Evolutionary conservation across 2,113 vertebrate genomes (phyloP).

Genomic region (Bambusicola thoracicus): DNA sequence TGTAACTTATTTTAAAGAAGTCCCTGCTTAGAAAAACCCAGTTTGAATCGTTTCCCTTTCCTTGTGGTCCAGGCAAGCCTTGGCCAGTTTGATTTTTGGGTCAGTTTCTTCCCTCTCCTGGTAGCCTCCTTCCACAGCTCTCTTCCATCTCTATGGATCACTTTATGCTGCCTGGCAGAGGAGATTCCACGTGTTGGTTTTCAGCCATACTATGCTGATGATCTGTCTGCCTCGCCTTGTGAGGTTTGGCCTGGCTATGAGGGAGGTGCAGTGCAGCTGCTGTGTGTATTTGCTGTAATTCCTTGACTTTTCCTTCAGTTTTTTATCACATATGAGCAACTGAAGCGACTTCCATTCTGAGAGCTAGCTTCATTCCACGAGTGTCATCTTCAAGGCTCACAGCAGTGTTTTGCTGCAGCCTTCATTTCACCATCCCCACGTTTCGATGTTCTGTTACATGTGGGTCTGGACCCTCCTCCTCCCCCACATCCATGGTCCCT

Average conservation of each 20-base stretch:
- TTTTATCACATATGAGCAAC: constrained; percentile 96
- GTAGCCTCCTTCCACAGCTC: no score
- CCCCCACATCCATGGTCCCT: constrained; percentile 27
- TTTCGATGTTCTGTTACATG: constrained; percentile 25
- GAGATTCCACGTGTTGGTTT: rapidly evolving
- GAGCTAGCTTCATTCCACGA: neutral
- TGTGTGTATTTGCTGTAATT: neutral
- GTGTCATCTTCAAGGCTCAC: neutral
- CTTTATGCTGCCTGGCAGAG: neutral
- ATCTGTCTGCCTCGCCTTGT: neutral
- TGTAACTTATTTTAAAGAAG: neutral
- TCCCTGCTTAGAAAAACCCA: neutral
- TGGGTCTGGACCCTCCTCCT: constrained; percentile 1
- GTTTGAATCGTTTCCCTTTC: neutral
- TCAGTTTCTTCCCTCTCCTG: neutral
- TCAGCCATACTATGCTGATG: neutral
- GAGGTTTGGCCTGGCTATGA: rapidly evolving
- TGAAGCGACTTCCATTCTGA: constrained; percentile 94
- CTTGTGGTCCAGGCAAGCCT: neutral
- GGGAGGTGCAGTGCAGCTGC: neutral
- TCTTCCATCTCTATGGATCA: rapidly evolving
- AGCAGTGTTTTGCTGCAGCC: constrained; percentile 15
- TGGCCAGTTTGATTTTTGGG: neutral
- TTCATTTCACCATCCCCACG: constrained; percentile 8
- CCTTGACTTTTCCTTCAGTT: constrained; percentile 87